A percentile compares a stretch with the other conserved stretches of the same genome.
Conservation (phyloP, 2,797 vertebrate genomes). For the Prionace glauca region DNA sequence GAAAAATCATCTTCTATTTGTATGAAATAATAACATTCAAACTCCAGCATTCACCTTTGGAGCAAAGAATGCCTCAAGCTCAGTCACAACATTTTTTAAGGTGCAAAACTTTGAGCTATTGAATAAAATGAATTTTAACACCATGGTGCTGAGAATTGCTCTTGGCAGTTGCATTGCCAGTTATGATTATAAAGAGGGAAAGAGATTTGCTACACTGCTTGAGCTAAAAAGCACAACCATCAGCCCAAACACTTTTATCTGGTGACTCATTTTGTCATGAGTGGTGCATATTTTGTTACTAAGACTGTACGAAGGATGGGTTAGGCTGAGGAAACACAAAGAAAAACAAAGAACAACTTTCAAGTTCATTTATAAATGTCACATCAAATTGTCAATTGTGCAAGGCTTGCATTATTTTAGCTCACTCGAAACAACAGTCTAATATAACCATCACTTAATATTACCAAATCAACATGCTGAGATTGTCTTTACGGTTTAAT, state of each 20-base stretch:
- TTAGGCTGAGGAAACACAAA: neutral
- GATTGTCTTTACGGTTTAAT: neutral
- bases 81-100: neutral
- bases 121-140: neutral
- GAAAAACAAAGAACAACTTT: too few relatives aligned
- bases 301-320: neutral
- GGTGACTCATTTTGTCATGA: neutral
- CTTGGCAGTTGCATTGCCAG: neutral
- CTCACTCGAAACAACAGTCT: neutral
- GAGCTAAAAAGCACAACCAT: slow-evolving; percentile 11
- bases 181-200: neutral
- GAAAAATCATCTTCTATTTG: neutral
- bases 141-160: neutral
- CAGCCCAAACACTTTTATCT: neutral
- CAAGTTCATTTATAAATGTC: neutral
- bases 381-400: neutral
- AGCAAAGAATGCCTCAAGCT: neutral
- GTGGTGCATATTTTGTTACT: neutral
- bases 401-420: neutral
- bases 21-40: neutral
- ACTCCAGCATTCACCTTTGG: neutral
- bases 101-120: neutral
- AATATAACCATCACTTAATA: neutral
- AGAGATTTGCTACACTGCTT: neutral
- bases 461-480: neutral